Percentiles rank a stretch among this genome's conserved stretches.
Conservation (phyloP, 2,888 invertebrate species). For the Thera britannica region DNA sequence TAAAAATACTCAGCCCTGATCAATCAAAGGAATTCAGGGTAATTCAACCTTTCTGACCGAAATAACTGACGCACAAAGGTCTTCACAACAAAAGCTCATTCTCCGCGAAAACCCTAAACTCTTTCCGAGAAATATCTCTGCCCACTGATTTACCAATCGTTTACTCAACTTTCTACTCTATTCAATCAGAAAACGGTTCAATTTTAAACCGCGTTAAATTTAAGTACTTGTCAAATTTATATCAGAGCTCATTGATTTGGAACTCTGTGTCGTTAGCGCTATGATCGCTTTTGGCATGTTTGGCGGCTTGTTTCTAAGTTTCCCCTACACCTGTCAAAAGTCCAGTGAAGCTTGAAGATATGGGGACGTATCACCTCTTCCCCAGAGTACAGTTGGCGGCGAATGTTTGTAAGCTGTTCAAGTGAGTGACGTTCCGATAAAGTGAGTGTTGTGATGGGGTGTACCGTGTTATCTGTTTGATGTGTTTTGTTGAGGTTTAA, state of each 20-base stretch:
- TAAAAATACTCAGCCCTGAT: slow-evolving; percentile 11
- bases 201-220: slow-evolving; percentile 19
- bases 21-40: slow-evolving; percentile 18
- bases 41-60: slow-evolving; percentile 36
- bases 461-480: slow-evolving; percentile 30
- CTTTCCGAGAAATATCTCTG: slow-evolving; percentile 48
- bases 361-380: slow-evolving; percentile 56
- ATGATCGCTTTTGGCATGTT: slow-evolving; percentile 30
- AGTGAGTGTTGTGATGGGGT: slow-evolving; percentile 28
- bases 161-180: slow-evolving; percentile 32
- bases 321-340: slow-evolving; percentile 62
- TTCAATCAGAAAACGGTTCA: slow-evolving; percentile 26
- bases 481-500: slow-evolving; percentile 18
- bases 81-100: slow-evolving; percentile 50
- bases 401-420: slow-evolving; percentile 34
- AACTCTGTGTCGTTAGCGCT: slow-evolving; percentile 9
- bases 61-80: slow-evolving; percentile 46
- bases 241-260: slow-evolving; percentile 2
- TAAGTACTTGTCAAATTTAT: slow-evolving; percentile 13
- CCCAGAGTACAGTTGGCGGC: slow-evolving; percentile 45
- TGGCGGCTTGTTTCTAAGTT: slow-evolving; percentile 35
- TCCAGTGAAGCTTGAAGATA: slow-evolving; percentile 62
- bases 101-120: slow-evolving; percentile 50
- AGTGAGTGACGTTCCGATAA: slow-evolving; percentile 33
- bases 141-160: slow-evolving; percentile 37